These are phyloP conservation scores for Orchesella cincta DNA, from an alignment of 1,140 invertebrate species.

Conservation along the genomic window DNA sequence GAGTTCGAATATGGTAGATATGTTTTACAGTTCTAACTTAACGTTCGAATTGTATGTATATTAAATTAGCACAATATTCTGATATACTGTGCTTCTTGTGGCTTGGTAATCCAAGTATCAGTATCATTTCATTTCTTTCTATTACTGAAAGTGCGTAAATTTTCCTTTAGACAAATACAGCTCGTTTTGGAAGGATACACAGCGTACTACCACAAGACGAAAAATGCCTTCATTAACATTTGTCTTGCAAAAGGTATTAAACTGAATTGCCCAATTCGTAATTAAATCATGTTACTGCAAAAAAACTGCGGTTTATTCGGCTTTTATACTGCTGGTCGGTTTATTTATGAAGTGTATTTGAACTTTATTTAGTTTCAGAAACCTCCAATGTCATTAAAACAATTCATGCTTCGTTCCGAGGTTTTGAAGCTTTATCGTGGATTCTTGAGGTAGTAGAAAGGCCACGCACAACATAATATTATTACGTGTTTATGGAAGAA, in stretches of 20 bases:
- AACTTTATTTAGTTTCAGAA: slow-evolving; percentile 19
- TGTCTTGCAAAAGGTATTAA: not conserved
- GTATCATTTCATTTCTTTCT: no score
- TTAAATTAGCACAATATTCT: no score
- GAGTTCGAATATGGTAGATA: no score
- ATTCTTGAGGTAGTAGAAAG: slow-evolving; percentile 13
- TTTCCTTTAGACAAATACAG: no score
- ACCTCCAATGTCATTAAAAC: slow-evolving; percentile 22
- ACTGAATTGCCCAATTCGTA: not conserved
- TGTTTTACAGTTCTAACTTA: no score
- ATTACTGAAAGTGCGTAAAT: no score
- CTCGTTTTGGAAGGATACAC: no score
- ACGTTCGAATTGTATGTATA: no score
- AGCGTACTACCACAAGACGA: no score
- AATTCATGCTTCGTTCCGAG: slow-evolving; percentile 23
- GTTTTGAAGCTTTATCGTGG: slow-evolving; percentile 22
- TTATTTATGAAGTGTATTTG: not conserved
- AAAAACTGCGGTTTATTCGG: not conserved
- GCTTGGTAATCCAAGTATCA: no score
- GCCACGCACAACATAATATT: not conserved
- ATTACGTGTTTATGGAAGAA: not conserved
- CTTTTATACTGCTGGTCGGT: not conserved
- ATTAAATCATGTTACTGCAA: not conserved
- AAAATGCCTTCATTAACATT: not conserved
- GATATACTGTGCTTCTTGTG: no score